These are phyloP conservation scores for Ylistrum balloti DNA, from an alignment of 1,140 invertebrate species.

Conservation along the genomic window DNA sequence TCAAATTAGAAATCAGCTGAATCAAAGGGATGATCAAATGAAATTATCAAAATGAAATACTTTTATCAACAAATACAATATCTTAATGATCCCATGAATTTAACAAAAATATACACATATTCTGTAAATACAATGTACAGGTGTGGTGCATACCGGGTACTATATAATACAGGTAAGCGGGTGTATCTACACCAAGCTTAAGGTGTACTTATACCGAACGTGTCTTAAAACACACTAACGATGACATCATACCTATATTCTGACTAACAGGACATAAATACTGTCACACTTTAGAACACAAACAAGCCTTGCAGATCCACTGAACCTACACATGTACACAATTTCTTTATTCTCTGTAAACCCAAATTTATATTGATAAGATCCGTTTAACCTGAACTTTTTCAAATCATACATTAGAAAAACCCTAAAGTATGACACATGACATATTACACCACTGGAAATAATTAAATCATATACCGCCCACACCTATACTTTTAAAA, in stretches of 20 bases:
- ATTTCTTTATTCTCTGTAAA: background rate
- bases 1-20: too few relatives aligned
- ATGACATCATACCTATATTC: background rate
- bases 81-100: too few relatives aligned
- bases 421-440: background rate
- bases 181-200: too few relatives aligned
- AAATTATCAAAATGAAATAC: too few relatives aligned
- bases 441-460: background rate
- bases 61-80: too few relatives aligned
- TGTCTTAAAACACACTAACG: background rate
- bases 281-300: background rate
- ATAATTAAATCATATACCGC: conserved; percentile 34
- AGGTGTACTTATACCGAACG: background rate
- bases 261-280: background rate
- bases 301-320: background rate
- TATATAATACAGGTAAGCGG: background rate
- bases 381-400: background rate
- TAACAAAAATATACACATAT: too few relatives aligned
- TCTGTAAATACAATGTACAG: too few relatives aligned
- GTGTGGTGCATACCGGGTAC: background rate
- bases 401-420: background rate
- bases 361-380: background rate
- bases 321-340: too few relatives aligned
- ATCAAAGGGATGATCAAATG: too few relatives aligned
- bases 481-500: background rate